Evolutionary conservation across 2,113 vertebrate genomes (phyloP).

Genomic region (Alces alces): DNA sequence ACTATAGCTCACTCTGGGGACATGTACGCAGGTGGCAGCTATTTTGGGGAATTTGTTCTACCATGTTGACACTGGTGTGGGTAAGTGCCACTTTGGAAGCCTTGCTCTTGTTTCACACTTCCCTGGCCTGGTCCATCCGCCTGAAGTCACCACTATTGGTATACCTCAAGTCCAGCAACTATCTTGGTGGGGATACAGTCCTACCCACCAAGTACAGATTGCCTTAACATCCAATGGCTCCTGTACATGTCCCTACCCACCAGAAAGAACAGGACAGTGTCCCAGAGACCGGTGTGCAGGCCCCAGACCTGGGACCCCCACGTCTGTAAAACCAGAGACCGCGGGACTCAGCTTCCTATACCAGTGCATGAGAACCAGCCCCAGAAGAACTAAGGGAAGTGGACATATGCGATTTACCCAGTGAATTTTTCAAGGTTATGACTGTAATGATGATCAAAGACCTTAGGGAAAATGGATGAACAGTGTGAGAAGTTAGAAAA

Average conservation of each 20-base stretch:
- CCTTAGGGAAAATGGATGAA: background rate
- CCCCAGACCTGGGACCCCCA: background rate
- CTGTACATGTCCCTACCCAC: background rate
- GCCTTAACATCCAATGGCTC: background rate
- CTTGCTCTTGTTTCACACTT: background rate
- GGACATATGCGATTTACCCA: background rate
- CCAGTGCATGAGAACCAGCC: background rate
- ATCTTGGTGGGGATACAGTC: background rate
- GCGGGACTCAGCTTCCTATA: background rate
- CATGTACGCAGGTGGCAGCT: background rate
- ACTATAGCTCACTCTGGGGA: background rate
- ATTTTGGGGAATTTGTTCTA: background rate
- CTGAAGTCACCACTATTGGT: background rate
- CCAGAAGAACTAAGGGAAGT: background rate
- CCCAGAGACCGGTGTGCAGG: background rate
- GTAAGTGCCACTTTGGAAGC: background rate
- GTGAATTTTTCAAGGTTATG: background rate
- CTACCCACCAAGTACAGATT: background rate
- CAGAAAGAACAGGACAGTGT: background rate
- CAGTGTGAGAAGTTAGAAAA: background rate
- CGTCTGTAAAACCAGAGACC: background rate
- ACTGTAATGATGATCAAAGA: background rate
- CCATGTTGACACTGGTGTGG: background rate
- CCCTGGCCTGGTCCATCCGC: background rate
- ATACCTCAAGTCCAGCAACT: background rate